Base-by-base conservation (phyloP, 2,888 invertebrate species). In the Azorinus chamasolen region DNA sequence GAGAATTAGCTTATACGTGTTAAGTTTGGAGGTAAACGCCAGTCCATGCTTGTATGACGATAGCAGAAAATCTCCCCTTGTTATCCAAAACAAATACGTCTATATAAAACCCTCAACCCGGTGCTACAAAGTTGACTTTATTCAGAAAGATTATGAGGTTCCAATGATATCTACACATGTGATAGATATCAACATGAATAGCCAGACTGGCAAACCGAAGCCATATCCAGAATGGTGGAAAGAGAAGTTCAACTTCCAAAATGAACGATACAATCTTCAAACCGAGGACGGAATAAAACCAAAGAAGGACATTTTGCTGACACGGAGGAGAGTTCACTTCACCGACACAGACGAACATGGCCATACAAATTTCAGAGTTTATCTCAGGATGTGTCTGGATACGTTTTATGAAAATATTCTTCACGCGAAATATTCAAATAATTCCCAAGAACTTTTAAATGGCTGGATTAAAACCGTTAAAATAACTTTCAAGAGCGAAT, bases 291-390 rank as follows among this genome's bases (percentile, higher is more conserved):
- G 71, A 3, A 0, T 25, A 14, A 70, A 73, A 37, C 68, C 79
- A 3, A 18, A 61, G 18, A 46, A 5, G 18, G 43, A 25, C 32
- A 65, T 69, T 2, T 51, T 61, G 12, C 37, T 8, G 12, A 53
- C 66, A 8, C 16, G 63, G 4, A 57, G 70, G 18, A 55, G 53
- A 5, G 59, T 79, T 1, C 51, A 55, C 45, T 70, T 53, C 51
- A 74, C 66, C 27, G 74, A 79, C 43, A 79, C 54, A 16, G 79
- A 79, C 25, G 74, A 58, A 37, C 70, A 79, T 37, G 54, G 53
- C 10, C 79, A 79, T 46, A 53, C 54, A 4, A 74, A 79, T 41
- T 79, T 63, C 41, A 59, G 63, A 14, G 55, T 53, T 2, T 79
- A 79, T 43, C 55, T 70, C 14, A 18, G 66, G 43, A 62, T 70